Percentiles rank a stretch among this genome's conserved stretches.
Conservation (phyloP, 2,797 vertebrate species). For the Trichosurus vulpecula region DNA sequence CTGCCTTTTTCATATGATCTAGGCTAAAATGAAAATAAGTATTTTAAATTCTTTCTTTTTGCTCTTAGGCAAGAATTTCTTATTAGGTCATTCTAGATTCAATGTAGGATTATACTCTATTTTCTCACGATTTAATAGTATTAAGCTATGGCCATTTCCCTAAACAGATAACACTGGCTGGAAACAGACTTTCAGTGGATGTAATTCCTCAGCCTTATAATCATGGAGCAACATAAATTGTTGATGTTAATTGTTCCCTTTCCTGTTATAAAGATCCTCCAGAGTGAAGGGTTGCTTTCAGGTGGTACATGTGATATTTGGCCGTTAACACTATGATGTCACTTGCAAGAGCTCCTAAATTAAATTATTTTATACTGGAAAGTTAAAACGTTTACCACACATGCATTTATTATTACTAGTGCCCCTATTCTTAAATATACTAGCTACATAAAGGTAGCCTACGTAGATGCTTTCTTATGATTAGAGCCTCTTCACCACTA, state of each 20-base stretch:
- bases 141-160: not conserved
- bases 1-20: not conserved
- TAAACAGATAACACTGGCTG: not conserved
- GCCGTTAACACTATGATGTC: not conserved
- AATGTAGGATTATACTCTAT: not conserved
- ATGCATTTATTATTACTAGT: not conserved
- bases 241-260: slow-evolving; percentile 4
- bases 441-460: not conserved
- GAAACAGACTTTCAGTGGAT: not conserved
- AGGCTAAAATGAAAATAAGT: slow-evolving; percentile 40
- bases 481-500: not conserved
- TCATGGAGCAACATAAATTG: not conserved
- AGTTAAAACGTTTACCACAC: not conserved
- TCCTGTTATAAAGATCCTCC: not conserved
- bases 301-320: not conserved
- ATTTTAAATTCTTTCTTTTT: not conserved
- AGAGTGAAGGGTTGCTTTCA: not conserved
- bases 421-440: slow-evolving; percentile 19
- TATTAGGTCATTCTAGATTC: slow-evolving; percentile 37
- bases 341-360: not conserved
- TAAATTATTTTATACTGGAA: not conserved
- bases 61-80: not conserved
- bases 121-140: slow-evolving; percentile 17
- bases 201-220: not conserved
- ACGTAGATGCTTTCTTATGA: not conserved